These are phyloP conservation scores for Drosophila nebulosa DNA, from an alignment of 1,140 invertebrate species.

Conservation along the genomic window DNA sequence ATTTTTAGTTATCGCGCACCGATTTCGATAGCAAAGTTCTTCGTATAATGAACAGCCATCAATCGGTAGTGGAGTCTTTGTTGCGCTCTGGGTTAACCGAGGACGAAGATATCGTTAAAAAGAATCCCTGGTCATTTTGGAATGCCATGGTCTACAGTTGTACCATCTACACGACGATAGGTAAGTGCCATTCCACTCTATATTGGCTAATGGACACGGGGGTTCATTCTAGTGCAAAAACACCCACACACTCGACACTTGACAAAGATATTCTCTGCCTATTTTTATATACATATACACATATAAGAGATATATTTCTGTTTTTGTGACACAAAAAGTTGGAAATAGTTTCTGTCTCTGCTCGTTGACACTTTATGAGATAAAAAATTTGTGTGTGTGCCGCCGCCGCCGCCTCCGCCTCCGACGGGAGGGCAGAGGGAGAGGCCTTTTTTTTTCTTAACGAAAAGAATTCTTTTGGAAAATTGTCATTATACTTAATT, in stretches of 20 bases:
- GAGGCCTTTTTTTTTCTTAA: background rate
- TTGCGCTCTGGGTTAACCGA: slow-evolving; percentile 28
- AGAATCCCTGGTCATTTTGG: slow-evolving; percentile 92
- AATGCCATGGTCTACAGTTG: slow-evolving; percentile 95
- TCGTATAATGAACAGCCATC: slow-evolving; percentile 41
- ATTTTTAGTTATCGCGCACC: slow-evolving; percentile 14
- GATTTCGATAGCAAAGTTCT: slow-evolving; percentile 42
- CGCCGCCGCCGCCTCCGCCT: too few species aligned
- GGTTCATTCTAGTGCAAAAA: slow-evolving; percentile 31
- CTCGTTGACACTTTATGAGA: slow-evolving; percentile 48
- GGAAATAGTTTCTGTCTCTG: slow-evolving; percentile 35
- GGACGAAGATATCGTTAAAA: slow-evolving; percentile 11
- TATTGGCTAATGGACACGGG: too few species aligned
- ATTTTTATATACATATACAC: slow-evolving; percentile 11
- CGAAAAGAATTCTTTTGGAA: slow-evolving; percentile 55
- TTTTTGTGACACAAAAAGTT: slow-evolving; percentile 50
- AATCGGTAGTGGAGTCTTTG: slow-evolving; percentile 46
- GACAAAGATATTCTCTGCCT: background rate
- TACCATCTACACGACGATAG: slow-evolving; percentile 96
- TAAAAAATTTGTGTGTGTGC: slow-evolving; percentile 1
- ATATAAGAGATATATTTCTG: background rate
- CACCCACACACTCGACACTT: slow-evolving; percentile 21
- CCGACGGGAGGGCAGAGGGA: too few species aligned
- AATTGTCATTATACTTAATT: slow-evolving; percentile 59
- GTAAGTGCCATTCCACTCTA: slow-evolving; percentile 82